Evolutionary conservation across 2,888 invertebrate genomes (phyloP).

Genomic region (Yponomeuta cagnagella): DNA sequence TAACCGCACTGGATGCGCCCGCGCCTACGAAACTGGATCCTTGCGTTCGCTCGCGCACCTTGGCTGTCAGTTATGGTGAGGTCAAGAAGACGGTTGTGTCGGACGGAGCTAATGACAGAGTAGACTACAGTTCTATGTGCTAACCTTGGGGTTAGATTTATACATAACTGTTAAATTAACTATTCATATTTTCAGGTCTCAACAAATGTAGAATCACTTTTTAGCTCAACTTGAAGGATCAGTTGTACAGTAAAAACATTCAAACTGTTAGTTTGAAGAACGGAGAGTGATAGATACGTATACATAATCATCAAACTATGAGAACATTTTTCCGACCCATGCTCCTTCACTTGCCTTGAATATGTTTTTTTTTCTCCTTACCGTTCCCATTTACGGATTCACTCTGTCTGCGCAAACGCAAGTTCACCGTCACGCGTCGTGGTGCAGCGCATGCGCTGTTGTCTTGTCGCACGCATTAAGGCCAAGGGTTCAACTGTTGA

Average conservation of each 20-base stretch:
- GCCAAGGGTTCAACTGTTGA: slow-evolving; percentile 38
- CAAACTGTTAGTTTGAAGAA: no score
- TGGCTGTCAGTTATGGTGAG: background rate
- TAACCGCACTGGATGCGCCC: background rate
- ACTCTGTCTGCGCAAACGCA: slow-evolving; percentile 2
- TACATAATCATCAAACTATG: no score
- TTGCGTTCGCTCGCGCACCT: slow-evolving; percentile 3
- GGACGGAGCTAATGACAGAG: background rate
- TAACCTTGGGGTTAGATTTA: background rate
- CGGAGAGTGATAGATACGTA: no score
- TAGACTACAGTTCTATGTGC: background rate
- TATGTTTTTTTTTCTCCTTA: no score
- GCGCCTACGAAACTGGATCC: slow-evolving; percentile 11
- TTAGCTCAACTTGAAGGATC: no score
- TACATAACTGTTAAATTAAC: no score
- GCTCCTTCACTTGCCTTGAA: no score
- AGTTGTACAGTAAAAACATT: no score
- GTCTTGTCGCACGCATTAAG: slow-evolving; percentile 45
- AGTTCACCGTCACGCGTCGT: slow-evolving; percentile 21
- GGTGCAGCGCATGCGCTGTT: slow-evolving; percentile 31
- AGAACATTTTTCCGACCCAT: no score
- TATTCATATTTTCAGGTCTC: no score
- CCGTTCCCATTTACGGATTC: background rate
- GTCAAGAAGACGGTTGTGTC: slow-evolving; percentile 5
- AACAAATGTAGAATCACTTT: no score